Evolutionary conservation across 2,888 invertebrate genomes (phyloP).

Genomic region (Bhutanitis thaidina): DNA sequence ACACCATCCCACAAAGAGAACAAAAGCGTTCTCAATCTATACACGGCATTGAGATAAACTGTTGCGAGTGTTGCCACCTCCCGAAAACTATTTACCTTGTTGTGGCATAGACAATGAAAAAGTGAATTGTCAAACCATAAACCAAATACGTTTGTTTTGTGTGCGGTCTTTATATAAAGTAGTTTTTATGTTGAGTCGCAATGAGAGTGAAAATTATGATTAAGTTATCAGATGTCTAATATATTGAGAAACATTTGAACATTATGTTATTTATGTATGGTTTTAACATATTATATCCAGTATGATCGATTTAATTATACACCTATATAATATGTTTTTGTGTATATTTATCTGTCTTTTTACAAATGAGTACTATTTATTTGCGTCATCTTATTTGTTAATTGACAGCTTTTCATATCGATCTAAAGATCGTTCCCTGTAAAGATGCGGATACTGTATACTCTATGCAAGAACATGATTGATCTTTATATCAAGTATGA

Average conservation of each 20-base stretch:
- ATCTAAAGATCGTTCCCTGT: neutral
- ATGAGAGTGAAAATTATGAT: slow-evolving; percentile 12
- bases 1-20: slow-evolving; percentile 96
- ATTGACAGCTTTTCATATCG: neutral
- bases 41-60: slow-evolving; percentile 85
- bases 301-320: slow-evolving; percentile 4
- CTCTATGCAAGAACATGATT: neutral
- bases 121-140: slow-evolving; percentile 10
- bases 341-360: neutral
- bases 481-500: slow-evolving; percentile 2
- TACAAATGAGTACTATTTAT: slow-evolving; percentile 3
- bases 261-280: slow-evolving; percentile 1
- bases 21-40: slow-evolving; percentile 94
- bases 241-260: slow-evolving; percentile 10
- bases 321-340: slow-evolving; percentile 7
- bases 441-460: neutral
- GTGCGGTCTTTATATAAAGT: neutral
- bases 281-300: neutral
- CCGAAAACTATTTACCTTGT: neutral
- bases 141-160: slow-evolving; percentile 11
- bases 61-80: slow-evolving; percentile 7
- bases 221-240: slow-evolving; percentile 18
- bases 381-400: neutral
- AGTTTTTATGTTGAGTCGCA: neutral
- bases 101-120: slow-evolving; percentile 1